Base-by-base conservation (phyloP, 2,888 invertebrate species). In the Ichneumon xanthorius region DNA sequence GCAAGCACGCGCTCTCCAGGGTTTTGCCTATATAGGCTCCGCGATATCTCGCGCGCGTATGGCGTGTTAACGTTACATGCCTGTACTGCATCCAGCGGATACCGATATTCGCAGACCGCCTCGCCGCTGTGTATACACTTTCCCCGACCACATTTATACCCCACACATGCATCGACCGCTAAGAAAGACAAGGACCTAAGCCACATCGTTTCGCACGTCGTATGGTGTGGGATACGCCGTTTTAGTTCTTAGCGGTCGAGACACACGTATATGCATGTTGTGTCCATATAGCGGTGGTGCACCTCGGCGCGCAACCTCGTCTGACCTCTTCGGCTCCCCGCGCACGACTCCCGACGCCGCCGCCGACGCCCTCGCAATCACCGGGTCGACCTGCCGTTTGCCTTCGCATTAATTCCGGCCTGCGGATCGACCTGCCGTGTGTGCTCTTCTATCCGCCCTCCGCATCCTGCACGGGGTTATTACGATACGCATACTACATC, bases 1-100 rank as follows among this genome's bases (percentile, higher is more conserved):
- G 90, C 89, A 84, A 91, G 91, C 91, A 90, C 90, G 90, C 91
- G 90, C 90, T 88, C 89, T 85, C 85, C 88, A 88, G 87, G 30
- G 37, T 75, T 58, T 61, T 53, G 45, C 48, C 61, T 48, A 7
- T 58, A 63, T 58, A 48, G 22, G 11, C 68, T 55, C n/a, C 76
- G 84, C 30, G 61, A 76, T 33, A 63, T 63, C 63, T 83, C 82
- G 80, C 81, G 81, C 83, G 75, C 77, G 71, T 80, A 71, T 84
- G 65, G 61, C 72, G 72, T 68, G 77, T 61, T 72, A 77, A 40
- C 81, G 48, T 63, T 65, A 71, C 45, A 55, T 80, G 30, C 48
- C 14, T 72, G 68, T 19, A 70, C 30, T 26, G 37, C 68, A 70
- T 73, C 76, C 48, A 37, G 63, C 72, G 67, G 33, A 70, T 78